Conservation (phyloP, 2,113 vertebrate genomes). For the Halichoeres trimaculatus region DNA sequence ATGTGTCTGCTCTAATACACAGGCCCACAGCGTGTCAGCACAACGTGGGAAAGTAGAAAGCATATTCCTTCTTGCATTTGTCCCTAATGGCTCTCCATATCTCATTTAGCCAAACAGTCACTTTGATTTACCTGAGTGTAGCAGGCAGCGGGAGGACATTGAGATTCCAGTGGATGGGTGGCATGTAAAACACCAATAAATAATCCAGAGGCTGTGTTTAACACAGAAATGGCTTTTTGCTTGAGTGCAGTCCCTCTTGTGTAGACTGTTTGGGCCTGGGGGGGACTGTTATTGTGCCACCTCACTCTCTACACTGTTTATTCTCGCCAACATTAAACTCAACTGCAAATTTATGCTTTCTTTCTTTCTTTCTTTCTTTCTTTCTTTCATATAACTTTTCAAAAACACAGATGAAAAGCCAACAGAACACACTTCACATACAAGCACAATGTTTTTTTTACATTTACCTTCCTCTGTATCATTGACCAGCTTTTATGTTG, state of each 20-base stretch:
- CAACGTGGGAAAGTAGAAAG: constrained; percentile 48
- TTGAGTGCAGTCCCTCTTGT: constrained; percentile 69
- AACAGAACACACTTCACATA: constrained; percentile 13
- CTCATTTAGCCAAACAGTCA: constrained; percentile 76
- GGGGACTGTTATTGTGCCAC: constrained; percentile 27
- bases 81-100: constrained; percentile 76
- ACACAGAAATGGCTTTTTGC: constrained; percentile 81
- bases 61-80: constrained; percentile 66
- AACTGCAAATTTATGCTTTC: constrained; percentile 49
- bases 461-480: too few species aligned
- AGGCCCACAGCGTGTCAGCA: constrained; percentile 46
- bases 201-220: constrained; percentile 78
- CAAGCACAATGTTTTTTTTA: too few species aligned
- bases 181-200: constrained; percentile 73
- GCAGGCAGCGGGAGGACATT: constrained; percentile 64
- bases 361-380: constrained; percentile 21
- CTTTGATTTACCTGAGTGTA: constrained; percentile 83
- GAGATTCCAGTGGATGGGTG: constrained; percentile 68
- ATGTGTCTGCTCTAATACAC: constrained; percentile 47
- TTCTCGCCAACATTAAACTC: constrained; percentile 11
- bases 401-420: constrained; percentile 27
- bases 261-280: constrained; percentile 45
- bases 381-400: constrained; percentile 26
- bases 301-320: constrained; percentile 49
- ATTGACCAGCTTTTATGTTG: too few species aligned